Conservation (phyloP, 2,113 vertebrate genomes). For the Melanotaenia duboulayi region DNA sequence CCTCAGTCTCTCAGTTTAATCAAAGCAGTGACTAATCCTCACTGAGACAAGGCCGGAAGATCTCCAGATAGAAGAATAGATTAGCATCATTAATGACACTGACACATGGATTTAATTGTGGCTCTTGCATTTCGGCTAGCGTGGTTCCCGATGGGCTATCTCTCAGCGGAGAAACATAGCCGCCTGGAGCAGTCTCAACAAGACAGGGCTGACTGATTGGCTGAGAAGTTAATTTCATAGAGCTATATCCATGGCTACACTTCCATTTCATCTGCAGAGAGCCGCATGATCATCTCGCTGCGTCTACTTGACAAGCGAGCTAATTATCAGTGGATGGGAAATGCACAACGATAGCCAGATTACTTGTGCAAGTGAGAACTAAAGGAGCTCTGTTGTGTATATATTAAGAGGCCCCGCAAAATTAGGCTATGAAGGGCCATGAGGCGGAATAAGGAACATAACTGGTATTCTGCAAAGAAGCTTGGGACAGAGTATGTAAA, state of each 20-base stretch:
- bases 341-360: constrained; percentile 49
- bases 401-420: constrained; percentile 26
- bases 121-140: constrained; percentile 59
- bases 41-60: constrained; percentile 55
- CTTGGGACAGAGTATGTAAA: not conserved
- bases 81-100: constrained; percentile 70
- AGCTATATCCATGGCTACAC: constrained; percentile 54
- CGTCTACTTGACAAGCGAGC: constrained; percentile 53
- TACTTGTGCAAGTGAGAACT: constrained; percentile 8
- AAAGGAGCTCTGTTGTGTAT: constrained; percentile 17
- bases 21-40: constrained; percentile 54
- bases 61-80: constrained; percentile 69
- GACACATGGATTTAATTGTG: constrained; percentile 71
- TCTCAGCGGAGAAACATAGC: constrained; percentile 35
- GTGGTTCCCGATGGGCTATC: constrained; percentile 45
- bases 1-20: constrained; percentile 41
- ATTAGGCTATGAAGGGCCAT: constrained; percentile 23
- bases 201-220: constrained; percentile 58
- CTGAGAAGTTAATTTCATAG: constrained; percentile 63
- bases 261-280: constrained; percentile 54
- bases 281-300: constrained; percentile 43
- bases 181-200: constrained; percentile 32
- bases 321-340: constrained; percentile 63
- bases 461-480: constrained; percentile 30
- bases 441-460: constrained; percentile 42